Base-by-base conservation (phyloP, 2,888 invertebrate species). In the Lutraria lutraria region DNA sequence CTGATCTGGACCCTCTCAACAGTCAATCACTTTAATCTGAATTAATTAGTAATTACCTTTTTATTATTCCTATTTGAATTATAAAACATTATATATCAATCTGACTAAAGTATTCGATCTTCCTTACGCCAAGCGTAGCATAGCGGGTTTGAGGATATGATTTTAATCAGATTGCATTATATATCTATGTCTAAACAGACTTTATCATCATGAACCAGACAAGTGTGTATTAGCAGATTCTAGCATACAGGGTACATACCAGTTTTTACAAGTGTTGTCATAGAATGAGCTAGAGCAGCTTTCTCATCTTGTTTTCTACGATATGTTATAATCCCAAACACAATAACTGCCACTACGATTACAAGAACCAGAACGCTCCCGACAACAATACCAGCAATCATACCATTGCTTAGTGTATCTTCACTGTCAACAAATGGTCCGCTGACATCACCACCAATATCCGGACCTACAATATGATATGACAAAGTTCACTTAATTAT, bases 251-350 rank as follows among this genome's bases (percentile, higher is more conserved):
- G 43, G 43, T 43, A 87, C 91, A 56, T 84, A 91, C 89, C 63
- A 52, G 87, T 53, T 43, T 80, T 80, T 54, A 91, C 86, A n/a
- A 89, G 43, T 21, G 83, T 86, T 8, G 88, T 85, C 84, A 86
- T 92, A n/a, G 90, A 90, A 19, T 79, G 68, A 31, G 89, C 87
- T 13, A 88, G 54, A 21, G 76, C 86, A 31, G 88, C 21, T 81
- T 90, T 90, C 52, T 92, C 92, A 43, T 92, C 89, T 52, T 88
- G 80, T 63, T 89, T 92, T 76, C 83, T 81, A 34, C 90, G 82
- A 54, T 86, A 89, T 19, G 87, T 84, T 84, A 89, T 85, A 1
- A 92, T 25, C 53, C 85, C 83, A 84, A 91, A 92, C 13, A 92
- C 76, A n/a, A 68, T 68, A 31, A 91, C 80, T 2, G 89, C 89